Conservation (phyloP, 1,140 invertebrate species). For the Oncopodura yosiiana region DNA sequence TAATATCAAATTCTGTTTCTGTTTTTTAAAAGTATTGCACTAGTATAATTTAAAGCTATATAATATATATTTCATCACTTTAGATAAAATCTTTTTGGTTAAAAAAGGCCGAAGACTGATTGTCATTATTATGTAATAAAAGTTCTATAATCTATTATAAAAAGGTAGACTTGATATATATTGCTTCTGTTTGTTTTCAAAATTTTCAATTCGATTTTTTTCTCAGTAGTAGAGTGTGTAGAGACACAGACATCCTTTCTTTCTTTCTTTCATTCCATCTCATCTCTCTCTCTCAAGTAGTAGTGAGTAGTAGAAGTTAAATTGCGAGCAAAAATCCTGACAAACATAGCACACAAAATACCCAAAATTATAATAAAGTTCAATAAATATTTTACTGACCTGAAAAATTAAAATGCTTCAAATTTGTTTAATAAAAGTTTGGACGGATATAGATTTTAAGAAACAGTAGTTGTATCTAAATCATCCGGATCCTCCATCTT, state of each 20-base stretch:
- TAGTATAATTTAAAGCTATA: too few relatives aligned
- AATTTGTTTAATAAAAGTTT: background rate
- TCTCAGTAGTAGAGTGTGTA: background rate
- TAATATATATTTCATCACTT: too few relatives aligned
- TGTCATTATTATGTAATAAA: too few relatives aligned
- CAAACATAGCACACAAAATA: constrained; percentile 10
- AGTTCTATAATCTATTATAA: background rate
- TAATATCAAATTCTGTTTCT: too few relatives aligned
- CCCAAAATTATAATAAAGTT: too few relatives aligned
- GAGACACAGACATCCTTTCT: constrained; percentile 6
- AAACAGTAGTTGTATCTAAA: background rate
- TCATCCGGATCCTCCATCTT: constrained; percentile 21
- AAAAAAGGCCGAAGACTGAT: too few relatives aligned
- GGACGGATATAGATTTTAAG: background rate
- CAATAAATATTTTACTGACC: constrained; percentile 4
- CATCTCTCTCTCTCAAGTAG: too few relatives aligned
- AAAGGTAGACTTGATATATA: constrained; percentile 4
- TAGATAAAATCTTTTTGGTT: too few relatives aligned
- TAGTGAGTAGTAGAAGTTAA: too few relatives aligned
- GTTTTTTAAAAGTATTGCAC: too few relatives aligned
- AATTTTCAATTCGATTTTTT: constrained; percentile 5
- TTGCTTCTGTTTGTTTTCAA: constrained; percentile 4
- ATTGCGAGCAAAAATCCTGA: constrained; percentile 17
- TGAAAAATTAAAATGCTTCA: constrained; percentile 2
- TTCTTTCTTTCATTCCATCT: too few relatives aligned